A percentile compares a stretch with the other conserved stretches of the same genome.
phyloP scores from a whole-genome alignment of 2,888 invertebrate genomes.

The Epinotia demarniana region DNA sequence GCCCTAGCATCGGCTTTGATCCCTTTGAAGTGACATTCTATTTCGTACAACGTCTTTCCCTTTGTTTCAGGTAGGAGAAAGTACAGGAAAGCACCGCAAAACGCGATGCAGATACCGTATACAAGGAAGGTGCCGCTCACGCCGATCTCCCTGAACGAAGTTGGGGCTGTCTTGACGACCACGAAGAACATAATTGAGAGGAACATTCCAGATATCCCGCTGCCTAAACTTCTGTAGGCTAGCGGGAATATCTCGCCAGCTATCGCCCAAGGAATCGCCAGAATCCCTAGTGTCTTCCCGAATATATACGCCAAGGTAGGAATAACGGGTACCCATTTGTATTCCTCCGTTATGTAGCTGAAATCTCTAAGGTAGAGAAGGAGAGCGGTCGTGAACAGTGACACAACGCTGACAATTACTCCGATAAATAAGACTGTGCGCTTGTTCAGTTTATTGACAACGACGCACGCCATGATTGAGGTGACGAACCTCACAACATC shows the following conservation, averaged over 20 bases:
- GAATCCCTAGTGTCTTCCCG: constrained; percentile 84
- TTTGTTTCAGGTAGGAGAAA: constrained; percentile 88
- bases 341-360: constrained; percentile 64
- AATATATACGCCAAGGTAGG: constrained; percentile 83
- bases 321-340: constrained; percentile 78
- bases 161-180: constrained; percentile 87
- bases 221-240: constrained; percentile 86
- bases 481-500: constrained; percentile 86
- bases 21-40: constrained; percentile 84
- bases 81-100: constrained; percentile 85
- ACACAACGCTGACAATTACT: constrained; percentile 83
- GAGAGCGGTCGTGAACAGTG: constrained; percentile 80
- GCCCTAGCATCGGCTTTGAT: constrained; percentile 47
- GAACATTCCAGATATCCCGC: constrained; percentile 86
- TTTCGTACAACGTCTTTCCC: constrained; percentile 87
- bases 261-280: constrained; percentile 89
- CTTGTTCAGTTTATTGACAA: constrained; percentile 85
- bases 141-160: constrained; percentile 80
- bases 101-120: constrained; percentile 82
- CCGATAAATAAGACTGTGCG: constrained; percentile 86
- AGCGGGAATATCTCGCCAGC: constrained; percentile 89
- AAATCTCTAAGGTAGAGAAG: constrained; percentile 71
- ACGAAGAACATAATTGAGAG: constrained; percentile 87
- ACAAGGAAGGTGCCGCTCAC: constrained; percentile 85
- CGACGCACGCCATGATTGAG: constrained; percentile 85